A percentile compares a stretch with the other conserved stretches of the same genome.
phyloP scores from a whole-genome alignment of 2,888 invertebrate species.

The Acheta domesticus region DNA sequence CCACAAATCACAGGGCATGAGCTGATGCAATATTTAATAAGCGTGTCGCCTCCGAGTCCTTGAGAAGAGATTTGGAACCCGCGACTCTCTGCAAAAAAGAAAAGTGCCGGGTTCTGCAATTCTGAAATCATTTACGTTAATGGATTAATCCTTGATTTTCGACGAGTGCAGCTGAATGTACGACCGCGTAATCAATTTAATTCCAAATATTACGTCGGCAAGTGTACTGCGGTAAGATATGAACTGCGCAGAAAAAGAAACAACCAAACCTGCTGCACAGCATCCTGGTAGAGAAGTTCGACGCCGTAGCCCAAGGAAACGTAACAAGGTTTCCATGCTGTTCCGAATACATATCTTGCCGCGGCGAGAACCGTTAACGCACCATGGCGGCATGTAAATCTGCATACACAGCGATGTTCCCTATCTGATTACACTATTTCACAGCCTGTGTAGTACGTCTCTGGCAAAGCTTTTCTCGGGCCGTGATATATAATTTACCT shows the following conservation, averaged over 20 bases:
- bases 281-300: no score
- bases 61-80: constrained; percentile 18
- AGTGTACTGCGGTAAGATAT: no score
- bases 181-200: no score
- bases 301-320: background rate
- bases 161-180: no score
- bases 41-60: background rate
- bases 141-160: no score
- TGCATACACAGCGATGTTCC: constrained; percentile 6
- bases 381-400: background rate
- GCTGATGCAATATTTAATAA: background rate
- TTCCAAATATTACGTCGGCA: no score
- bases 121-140: no score
- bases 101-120: no score
- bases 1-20: background rate
- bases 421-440: constrained; percentile 18
- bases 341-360: background rate
- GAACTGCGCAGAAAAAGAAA: no score
- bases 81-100: background rate
- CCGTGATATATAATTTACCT: constrained; percentile 4
- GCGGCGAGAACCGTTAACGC: background rate
- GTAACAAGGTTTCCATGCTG: background rate
- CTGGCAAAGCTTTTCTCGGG: background rate
- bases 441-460: background rate
- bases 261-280: no score